A percentile compares a stretch with the other conserved stretches of the same genome.
Evolutionary conservation across 2,797 vertebrate genomes (phyloP).

Genomic region (Carduelis carduelis): DNA sequence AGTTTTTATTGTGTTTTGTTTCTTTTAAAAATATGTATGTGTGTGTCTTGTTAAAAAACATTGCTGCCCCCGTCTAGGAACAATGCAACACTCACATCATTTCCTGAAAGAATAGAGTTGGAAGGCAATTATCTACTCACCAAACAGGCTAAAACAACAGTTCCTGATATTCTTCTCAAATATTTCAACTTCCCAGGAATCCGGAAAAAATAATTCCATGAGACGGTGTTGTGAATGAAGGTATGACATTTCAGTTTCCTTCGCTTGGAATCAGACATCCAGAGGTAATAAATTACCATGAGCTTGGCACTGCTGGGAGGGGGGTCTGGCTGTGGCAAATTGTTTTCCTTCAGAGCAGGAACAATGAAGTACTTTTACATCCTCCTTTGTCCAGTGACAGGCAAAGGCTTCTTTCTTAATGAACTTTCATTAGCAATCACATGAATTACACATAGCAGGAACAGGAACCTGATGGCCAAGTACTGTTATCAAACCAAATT

Average conservation of each 20-base stretch:
- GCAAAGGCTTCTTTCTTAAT: conserved; percentile 13
- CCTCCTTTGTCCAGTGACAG: background rate
- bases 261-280: conserved; percentile 51
- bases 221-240: conserved; percentile 77
- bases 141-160: conserved; percentile 79
- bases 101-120: conserved; percentile 78
- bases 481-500: background rate
- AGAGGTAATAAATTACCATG: conserved; percentile 51
- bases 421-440: background rate
- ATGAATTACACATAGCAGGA: background rate
- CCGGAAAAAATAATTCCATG: conserved; percentile 85
- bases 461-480: background rate
- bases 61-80: conserved; percentile 64
- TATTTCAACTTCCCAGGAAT: conserved; percentile 83
- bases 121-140: conserved; percentile 80
- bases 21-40: conserved; percentile 61
- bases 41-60: conserved; percentile 57
- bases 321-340: conserved; percentile 1
- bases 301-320: conserved; percentile 4
- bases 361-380: conserved; percentile 3
- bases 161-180: conserved; percentile 85
- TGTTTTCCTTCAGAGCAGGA: conserved; percentile 52
- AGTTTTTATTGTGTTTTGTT: conserved; percentile 66
- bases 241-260: conserved; percentile 74
- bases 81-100: conserved; percentile 77